Percentiles rank a stretch among this genome's conserved stretches.
phyloP scores from a whole-genome alignment of 2,113 vertebrate genomes.

The Falco punctatus region DNA sequence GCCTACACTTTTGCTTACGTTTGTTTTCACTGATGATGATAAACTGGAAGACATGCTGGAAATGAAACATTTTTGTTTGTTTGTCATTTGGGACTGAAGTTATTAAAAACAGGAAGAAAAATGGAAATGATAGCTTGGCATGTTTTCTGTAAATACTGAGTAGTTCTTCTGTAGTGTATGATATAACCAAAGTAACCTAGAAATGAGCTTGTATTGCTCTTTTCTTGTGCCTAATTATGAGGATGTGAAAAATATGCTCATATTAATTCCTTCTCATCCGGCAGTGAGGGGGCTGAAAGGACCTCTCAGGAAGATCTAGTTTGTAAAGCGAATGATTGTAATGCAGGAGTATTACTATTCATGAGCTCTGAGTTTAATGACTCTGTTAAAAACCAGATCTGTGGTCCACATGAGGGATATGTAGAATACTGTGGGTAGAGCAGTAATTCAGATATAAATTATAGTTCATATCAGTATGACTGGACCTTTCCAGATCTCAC shows the following conservation, averaged over 20 bases:
- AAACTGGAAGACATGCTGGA: not conserved
- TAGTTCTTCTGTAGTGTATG: not conserved
- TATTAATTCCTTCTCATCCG: conserved; percentile 31
- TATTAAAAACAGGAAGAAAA: not conserved
- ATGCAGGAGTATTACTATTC: conserved; percentile 21
- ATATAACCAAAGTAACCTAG: conserved; percentile 9
- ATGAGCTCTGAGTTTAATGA: conserved; percentile 31
- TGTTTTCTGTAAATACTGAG: conserved; percentile 40
- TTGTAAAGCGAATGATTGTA: conserved; percentile 19
- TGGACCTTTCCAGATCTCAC: not conserved
- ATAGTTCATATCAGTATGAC: not conserved
- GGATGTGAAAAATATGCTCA: conserved; percentile 31
- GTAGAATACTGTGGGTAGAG: not conserved
- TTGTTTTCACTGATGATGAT: not conserved
- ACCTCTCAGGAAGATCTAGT: conserved; percentile 26
- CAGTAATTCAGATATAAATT: conserved; percentile 8
- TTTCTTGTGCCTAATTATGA: conserved; percentile 47
- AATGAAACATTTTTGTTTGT: conserved; percentile 13
- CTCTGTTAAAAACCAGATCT: not conserved
- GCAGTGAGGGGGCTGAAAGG: conserved; percentile 36
- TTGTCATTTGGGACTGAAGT: not conserved
- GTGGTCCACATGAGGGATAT: not conserved
- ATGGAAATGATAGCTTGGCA: not conserved
- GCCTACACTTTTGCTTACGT: not conserved
- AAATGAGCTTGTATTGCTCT: conserved; percentile 21